Conservation (phyloP, 2,113 vertebrate genomes). For the Hippocampus comes region DNA sequence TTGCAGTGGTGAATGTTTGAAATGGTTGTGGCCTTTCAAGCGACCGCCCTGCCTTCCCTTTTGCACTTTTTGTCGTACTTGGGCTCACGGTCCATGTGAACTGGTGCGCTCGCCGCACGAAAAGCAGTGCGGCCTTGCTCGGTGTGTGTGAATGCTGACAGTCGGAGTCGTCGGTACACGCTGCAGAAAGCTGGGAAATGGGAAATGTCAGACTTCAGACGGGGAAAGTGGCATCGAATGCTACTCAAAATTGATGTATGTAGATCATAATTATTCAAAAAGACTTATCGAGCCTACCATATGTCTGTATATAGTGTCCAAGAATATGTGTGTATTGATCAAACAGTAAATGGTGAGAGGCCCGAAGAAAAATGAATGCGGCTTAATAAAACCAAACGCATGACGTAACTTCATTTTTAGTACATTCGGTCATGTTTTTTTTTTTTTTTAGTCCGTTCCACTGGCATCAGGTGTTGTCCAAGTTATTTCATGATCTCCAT, state of each 20-base stretch:
- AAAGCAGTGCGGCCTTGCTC: neutral
- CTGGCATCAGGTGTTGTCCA: neutral
- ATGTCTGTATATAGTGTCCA: neutral
- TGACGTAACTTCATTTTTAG: too few relatives aligned
- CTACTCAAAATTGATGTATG: too few relatives aligned
- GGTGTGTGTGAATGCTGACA: neutral
- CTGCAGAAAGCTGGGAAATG: neutral
- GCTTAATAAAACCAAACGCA: too few relatives aligned
- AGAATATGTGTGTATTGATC: neutral
- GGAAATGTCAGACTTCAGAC: neutral
- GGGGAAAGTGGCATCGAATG: neutral
- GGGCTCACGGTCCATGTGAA: neutral
- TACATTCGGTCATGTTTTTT: too few relatives aligned
- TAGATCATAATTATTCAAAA: neutral
- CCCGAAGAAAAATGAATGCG: too few relatives aligned
- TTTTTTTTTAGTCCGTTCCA: too few relatives aligned
- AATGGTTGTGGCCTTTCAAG: constrained; percentile 52
- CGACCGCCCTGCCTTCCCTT: constrained; percentile 15
- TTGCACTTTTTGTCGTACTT: constrained; percentile 9
- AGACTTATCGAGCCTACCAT: neutral
- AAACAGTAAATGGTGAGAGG: neutral
- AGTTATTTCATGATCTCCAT: neutral
- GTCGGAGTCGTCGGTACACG: neutral
- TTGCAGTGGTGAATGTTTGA: constrained; percentile 52
- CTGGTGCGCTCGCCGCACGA: neutral